Evolutionary conservation across 2,797 vertebrate genomes (phyloP), one percentile per base, ranked within the genome.

Genomic region (Manis pentadactyla): DNA sequence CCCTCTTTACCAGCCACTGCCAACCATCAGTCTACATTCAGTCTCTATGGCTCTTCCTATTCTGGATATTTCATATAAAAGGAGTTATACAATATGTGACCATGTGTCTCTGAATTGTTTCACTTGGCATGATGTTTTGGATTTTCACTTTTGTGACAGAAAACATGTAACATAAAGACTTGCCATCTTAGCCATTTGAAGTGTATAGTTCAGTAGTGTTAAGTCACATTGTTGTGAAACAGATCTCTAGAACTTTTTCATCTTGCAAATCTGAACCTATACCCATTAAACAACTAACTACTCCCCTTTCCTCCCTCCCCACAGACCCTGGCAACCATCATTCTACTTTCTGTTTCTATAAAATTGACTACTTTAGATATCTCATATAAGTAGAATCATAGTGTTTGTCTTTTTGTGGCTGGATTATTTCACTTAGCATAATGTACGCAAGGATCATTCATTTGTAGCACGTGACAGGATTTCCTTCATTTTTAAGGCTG

Each of bases 31-130:
- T 63, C 42, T 53, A 9, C 14, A 15, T 63, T 39, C 19, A 51
- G 9, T 68, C 23, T 83, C 42, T 74, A 8, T 73, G 89, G 19
- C 63, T 53, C 57, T 91, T 25, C 39, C 89, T 71, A 4, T 91
- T 82, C 68, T 74, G 79, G 42, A 64, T 92, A 92, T 92, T 74
- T 92, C n/a, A 42, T 64, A 37, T 59, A n/a, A 74, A 83, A 55
- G 51, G 49, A 57, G 42, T 71, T 87, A 86, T 71, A 17, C 13
- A 57, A 15, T 57, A 10, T 73, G 27, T 73, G 84, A 59, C 37
- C 51, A 11, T 87, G 57, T n/a, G 66, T 42, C 37, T 68, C 46
- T 71, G 51, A 27, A 21, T 71, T 71, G 19, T 73, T 87, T 39
- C 64, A 69, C 66, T 73, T 31, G 73, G 29, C 27, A 57, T 25